These are phyloP conservation scores for Akabosia matsudoensis DNA, from an alignment of 1,140 invertebrate genomes.

Conservation along the genomic window DNA sequence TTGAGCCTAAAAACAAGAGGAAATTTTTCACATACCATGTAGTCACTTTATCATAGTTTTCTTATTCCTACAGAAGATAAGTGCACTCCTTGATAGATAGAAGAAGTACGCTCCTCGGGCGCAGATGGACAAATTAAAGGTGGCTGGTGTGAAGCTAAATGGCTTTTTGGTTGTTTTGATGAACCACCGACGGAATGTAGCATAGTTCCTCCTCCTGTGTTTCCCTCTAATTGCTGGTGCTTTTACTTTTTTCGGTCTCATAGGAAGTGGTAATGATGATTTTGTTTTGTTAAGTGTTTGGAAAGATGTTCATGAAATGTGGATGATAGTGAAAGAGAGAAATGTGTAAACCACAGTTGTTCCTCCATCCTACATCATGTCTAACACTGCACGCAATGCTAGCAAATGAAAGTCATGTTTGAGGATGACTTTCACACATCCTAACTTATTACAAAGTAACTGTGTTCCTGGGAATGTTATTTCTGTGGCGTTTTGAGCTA, in stretches of 20 bases:
- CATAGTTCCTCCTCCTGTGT: constrained; percentile 3
- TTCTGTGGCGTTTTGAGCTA: too few relatives aligned
- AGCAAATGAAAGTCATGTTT: not conserved
- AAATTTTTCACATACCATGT: too few relatives aligned
- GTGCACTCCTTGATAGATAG: too few relatives aligned
- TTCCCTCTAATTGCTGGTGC: constrained; percentile 12
- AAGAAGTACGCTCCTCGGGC: too few relatives aligned
- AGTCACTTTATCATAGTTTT: too few relatives aligned
- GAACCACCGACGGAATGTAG: not conserved
- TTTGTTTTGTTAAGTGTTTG: not conserved
- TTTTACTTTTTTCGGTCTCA: not conserved
- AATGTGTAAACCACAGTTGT: too few relatives aligned
- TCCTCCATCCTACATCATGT: too few relatives aligned
- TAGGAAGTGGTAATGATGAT: not conserved
- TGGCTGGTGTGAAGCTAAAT: not conserved
- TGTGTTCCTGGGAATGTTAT: not conserved
- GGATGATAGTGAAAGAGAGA: not conserved
- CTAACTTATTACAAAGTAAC: not conserved
- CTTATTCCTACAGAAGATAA: too few relatives aligned
- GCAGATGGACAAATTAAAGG: constrained; percentile 4
- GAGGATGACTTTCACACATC: not conserved
- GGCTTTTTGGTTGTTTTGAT: constrained; percentile 2
- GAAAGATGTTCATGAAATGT: not conserved
- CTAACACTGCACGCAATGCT: too few relatives aligned
- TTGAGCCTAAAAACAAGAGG: too few relatives aligned